Percentiles rank a stretch among this genome's conserved stretches.
These are phyloP conservation scores for Catharus ustulatus DNA, from an alignment of 2,797 vertebrate genomes.

Conservation along the genomic window DNA sequence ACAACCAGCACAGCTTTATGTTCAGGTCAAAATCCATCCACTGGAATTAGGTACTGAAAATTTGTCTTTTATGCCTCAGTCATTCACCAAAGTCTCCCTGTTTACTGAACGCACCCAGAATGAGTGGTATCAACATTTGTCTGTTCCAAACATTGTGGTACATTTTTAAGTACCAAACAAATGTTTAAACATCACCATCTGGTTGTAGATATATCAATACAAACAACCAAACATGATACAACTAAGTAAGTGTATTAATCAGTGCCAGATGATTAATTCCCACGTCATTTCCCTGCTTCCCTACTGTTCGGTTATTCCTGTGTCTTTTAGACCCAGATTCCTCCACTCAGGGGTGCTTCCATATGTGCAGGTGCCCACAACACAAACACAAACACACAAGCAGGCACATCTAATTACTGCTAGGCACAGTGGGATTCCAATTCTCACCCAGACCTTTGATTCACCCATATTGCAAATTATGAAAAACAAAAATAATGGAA, in stretches of 20 bases:
- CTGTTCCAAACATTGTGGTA: slow-evolving; percentile 58
- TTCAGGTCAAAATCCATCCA: neutral
- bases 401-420: neutral
- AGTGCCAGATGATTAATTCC: slow-evolving; percentile 46
- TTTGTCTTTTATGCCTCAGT: neutral
- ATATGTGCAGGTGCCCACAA: neutral
- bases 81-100: neutral
- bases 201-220: slow-evolving; percentile 61
- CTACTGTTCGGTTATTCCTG: neutral
- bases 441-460: slow-evolving; percentile 16
- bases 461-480: neutral
- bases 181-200: slow-evolving; percentile 71
- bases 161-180: slow-evolving; percentile 62
- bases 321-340: neutral
- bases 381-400: neutral
- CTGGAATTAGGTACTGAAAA: neutral
- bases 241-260: slow-evolving; percentile 52
- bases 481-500: slow-evolving; percentile 17
- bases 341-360: neutral
- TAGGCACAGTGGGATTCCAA: neutral
- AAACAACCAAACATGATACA: slow-evolving; percentile 65
- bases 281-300: neutral
- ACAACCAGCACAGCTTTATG: neutral
- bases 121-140: slow-evolving; percentile 19
- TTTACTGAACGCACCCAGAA: slow-evolving; percentile 26